Percentiles rank a stretch among this genome's conserved stretches.
Conservation (phyloP, 2,888 invertebrate genomes). For the Ectemnius continuus region DNA sequence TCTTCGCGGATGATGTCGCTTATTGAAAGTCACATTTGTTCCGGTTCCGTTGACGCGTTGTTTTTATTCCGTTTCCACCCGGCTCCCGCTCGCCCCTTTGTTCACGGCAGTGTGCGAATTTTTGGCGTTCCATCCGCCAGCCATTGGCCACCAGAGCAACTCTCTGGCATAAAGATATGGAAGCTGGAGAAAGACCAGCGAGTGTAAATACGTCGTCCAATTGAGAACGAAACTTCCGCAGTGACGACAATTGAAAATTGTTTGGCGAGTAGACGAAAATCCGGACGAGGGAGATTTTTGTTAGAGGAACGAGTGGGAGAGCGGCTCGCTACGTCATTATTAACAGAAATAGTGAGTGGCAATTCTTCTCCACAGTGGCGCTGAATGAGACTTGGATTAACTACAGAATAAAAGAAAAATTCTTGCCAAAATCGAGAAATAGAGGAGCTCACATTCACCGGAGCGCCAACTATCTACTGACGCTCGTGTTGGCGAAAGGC, state of each 20-base stretch:
- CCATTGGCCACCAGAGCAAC: too few species aligned
- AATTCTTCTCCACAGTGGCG: too few species aligned
- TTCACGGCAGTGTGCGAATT: slow-evolving; percentile 23
- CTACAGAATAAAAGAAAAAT: slow-evolving; percentile 7
- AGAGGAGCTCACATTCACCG: not conserved
- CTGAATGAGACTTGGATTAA: not conserved
- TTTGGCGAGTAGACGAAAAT: not conserved
- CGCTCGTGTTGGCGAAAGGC: not conserved
- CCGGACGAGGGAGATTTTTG: not conserved
- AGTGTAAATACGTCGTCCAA: too few species aligned
- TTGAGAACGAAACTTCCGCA: too few species aligned
- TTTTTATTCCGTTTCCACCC: slow-evolving; percentile 25
- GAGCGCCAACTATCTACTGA: not conserved
- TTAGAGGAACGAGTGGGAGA: not conserved
- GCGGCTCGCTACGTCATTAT: not conserved
- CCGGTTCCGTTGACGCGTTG: slow-evolving; percentile 40
- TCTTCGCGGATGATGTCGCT: slow-evolving; percentile 33
- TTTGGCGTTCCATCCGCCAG: slow-evolving; percentile 8
- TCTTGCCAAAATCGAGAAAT: not conserved
- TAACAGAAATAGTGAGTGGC: too few species aligned
- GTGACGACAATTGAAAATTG: too few species aligned
- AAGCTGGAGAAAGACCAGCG: too few species aligned
- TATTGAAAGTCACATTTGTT: slow-evolving; percentile 49
- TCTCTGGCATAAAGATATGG: too few species aligned
- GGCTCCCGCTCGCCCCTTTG: slow-evolving; percentile 20